These are phyloP conservation scores for Tigriopus japonicus DNA, from an alignment of 1,140 invertebrate genomes.

Conservation along the genomic window DNA sequence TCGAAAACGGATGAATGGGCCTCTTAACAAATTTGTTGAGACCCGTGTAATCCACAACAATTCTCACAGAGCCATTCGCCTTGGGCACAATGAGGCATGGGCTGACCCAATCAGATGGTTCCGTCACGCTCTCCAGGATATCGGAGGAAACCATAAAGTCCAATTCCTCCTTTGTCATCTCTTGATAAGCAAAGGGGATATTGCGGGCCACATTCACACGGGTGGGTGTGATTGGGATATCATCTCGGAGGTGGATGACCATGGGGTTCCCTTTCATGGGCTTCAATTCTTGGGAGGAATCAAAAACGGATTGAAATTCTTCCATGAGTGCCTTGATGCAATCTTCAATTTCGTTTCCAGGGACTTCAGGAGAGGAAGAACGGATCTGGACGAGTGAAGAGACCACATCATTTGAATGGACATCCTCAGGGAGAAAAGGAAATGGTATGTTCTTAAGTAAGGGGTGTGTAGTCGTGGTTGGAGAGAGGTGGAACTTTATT, in stretches of 20 bases:
- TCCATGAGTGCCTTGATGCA: too few relatives aligned
- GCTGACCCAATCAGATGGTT: not conserved
- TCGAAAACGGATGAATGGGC: conserved; percentile 19
- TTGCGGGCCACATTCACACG: not conserved
- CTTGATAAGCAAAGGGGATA: not conserved
- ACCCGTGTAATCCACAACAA: conserved; percentile 26
- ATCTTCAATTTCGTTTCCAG: too few relatives aligned
- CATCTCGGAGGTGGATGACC: not conserved
- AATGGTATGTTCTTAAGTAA: too few relatives aligned
- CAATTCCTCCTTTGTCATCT: not conserved
- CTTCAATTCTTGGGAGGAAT: not conserved
- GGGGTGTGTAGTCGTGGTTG: too few relatives aligned
- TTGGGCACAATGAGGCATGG: conserved; percentile 21
- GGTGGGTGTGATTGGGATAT: not conserved
- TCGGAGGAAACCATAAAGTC: not conserved
- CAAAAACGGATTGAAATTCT: too few relatives aligned
- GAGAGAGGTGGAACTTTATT: too few relatives aligned
- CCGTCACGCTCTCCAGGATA: not conserved
- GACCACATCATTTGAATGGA: too few relatives aligned
- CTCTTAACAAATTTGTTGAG: conserved; percentile 21
- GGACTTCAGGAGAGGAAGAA: too few relatives aligned
- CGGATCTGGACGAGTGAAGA: too few relatives aligned
- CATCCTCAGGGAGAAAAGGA: too few relatives aligned
- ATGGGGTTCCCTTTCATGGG: not conserved
- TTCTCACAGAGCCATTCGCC: conserved; percentile 22